Base-by-base conservation (phyloP, 2,797 vertebrate species). In the Vireo griseus region DNA sequence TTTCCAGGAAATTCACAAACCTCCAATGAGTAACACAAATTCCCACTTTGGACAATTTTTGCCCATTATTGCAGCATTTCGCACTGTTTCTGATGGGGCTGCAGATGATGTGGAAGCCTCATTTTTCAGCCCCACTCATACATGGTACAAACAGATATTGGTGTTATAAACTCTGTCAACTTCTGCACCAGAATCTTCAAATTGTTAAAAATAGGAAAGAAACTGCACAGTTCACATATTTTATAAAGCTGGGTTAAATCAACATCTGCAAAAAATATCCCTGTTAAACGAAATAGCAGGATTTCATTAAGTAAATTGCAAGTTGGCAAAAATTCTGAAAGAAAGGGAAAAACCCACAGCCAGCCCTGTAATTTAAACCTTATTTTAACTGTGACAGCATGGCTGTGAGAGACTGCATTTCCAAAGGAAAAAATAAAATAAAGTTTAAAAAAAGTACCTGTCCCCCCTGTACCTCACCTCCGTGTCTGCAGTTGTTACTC, bases 251-350 rank as follows among this genome's bases (percentile, higher is more conserved):
- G 97, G 98, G 98, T 98, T 98, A 98, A 98, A 98, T 98, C 98
- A 98, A 98, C 98, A 99, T 99, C 98, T 99, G 99, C 98, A 99
- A 99, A 99, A 98, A 99, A 99, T 99, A 99, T 99, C 98, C 98
- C 98, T 11, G 97, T 98, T 99, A 98, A 98, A 98, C 98, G 98
- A 98, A 99, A 99, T 99, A 98, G 98, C 99, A 99, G 98, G 98
- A 98, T 99, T 99, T 99, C 99, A 99, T 99, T 99, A 99, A 99
- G 98, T 98, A 99, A 99, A 99, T 99, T 99, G 99, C 98, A 98
- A 99, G 98, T 99, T 99, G 99, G 99, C 99, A 99, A 98, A 99
- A 98, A 98, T 98, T 99, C 99, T 99, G 98, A 99, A 98, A 98
- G 98, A 99, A 99, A 99, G 98, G 98, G 98, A 97, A 98, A 98